Base-by-base conservation (phyloP, 2,113 vertebrate species). In the Stegastes partitus region DNA sequence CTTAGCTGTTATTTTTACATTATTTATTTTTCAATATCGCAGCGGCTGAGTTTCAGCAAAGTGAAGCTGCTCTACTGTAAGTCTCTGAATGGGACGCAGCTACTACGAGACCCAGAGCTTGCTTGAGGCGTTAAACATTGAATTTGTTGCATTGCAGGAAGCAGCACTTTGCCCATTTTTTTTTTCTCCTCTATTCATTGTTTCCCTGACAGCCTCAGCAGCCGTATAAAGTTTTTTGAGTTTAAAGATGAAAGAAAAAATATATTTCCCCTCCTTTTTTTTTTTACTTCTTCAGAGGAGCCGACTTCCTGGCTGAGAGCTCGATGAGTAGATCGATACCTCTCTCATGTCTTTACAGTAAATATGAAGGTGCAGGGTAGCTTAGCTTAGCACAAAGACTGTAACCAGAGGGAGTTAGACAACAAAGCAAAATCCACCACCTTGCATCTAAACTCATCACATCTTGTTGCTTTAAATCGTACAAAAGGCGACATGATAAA, bases 41-140 rank as follows among this genome's bases (percentile, higher is more conserved):
- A 37, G n/a, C 34, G 45, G 65, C 37, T 57, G 37, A 58, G 34
- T 54, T 37, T 14, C 11, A n/a, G 55, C 37, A 77, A 58, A 50
- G 16, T 50, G 19, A 58, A 79, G 47, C 11, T 64, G 21, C 51
- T 73, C 10, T n/a, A 51, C 44, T 65, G 18, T 68, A 63, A 34
- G 21, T 45, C 25, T 68, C 37, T 63, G 49, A 78, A 44, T 37
- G 34, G 53, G 65, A 77, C 45, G 47, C 6, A 37, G 18, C 34
- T 58, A 67, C 68, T 65, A 71, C 61, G 37, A 68, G 18, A 79
- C 45, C 64, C 37, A 39, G 21, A 75, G 65, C 61, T 61, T 65
- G 82, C 73, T 74, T 15, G 2, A 31, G 59, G 31, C 56, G 74
- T 74, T 45, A 69, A 74, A 72, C 57, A 84, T 57, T 73, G 15